These are phyloP conservation scores for Oreortyx pictus DNA, from an alignment of 2,797 vertebrate genomes.

Conservation along the genomic window DNA sequence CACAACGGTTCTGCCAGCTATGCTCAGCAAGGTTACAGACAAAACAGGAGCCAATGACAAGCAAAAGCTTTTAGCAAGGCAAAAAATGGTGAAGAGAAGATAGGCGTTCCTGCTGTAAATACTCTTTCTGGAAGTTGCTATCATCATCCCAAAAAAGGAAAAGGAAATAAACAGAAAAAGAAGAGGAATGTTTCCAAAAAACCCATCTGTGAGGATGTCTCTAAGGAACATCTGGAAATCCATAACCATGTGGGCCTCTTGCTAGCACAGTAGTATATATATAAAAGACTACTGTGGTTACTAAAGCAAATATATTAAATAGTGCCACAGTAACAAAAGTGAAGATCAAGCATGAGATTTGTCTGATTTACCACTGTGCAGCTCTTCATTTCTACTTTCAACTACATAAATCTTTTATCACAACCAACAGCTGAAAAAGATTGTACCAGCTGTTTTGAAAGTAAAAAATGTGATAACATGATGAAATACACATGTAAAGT, in stretches of 20 bases:
- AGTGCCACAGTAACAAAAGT: neutral
- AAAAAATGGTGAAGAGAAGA: neutral
- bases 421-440: neutral
- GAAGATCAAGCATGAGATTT: neutral
- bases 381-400: neutral
- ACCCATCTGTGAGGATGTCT: neutral
- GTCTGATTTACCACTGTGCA: neutral
- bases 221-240: neutral
- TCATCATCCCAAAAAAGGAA: neutral
- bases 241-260: neutral
- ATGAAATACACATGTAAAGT: neutral
- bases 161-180: neutral
- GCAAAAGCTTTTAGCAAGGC: neutral
- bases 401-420: neutral
- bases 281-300: neutral
- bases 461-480: neutral
- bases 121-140: neutral
- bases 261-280: neutral
- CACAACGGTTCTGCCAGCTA: neutral
- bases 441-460: neutral
- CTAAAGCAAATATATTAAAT: neutral
- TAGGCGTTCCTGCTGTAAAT: neutral
- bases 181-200: neutral
- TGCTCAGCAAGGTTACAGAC: neutral
- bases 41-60: neutral